A percentile compares a stretch with the other conserved stretches of the same genome.
Evolutionary conservation across 2,888 invertebrate genomes (phyloP).

Genomic region (Agrotis puta): DNA sequence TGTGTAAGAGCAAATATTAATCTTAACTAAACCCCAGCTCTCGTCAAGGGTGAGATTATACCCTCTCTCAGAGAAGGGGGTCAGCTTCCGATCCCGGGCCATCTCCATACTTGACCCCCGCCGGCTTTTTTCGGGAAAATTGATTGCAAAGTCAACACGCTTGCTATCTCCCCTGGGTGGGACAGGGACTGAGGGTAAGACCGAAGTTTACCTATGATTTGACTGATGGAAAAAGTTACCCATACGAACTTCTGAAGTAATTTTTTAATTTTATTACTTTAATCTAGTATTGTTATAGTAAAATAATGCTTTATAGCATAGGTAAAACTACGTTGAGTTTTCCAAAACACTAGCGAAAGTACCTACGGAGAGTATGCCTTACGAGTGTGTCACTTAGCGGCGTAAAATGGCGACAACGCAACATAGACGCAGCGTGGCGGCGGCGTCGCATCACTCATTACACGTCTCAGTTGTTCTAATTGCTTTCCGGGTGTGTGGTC

Average conservation of each 20-base stretch:
- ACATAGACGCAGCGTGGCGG: constrained; percentile 52
- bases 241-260: neutral
- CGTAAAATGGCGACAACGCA: constrained; percentile 22
- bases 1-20: constrained; percentile 24
- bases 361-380: neutral
- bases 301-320: too few relatives aligned
- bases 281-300: too few relatives aligned
- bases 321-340: too few relatives aligned
- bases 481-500: constrained; percentile 73
- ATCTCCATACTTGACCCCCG: constrained; percentile 38
- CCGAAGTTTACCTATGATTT: constrained; percentile 1
- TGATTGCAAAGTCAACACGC: constrained; percentile 45
- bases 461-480: constrained; percentile 81
- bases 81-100: constrained; percentile 2
- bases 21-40: neutral
- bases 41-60: constrained; percentile 3
- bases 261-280: neutral
- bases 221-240: constrained; percentile 15
- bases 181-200: neutral
- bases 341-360: neutral
- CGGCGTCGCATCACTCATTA: constrained; percentile 77
- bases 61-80: constrained; percentile 9
- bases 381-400: neutral
- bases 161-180: constrained; percentile 2
- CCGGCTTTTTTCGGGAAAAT: constrained; percentile 33